phyloP scores from a whole-genome alignment of 2,888 invertebrate species.

The Agrochola lychnidis region DNA sequence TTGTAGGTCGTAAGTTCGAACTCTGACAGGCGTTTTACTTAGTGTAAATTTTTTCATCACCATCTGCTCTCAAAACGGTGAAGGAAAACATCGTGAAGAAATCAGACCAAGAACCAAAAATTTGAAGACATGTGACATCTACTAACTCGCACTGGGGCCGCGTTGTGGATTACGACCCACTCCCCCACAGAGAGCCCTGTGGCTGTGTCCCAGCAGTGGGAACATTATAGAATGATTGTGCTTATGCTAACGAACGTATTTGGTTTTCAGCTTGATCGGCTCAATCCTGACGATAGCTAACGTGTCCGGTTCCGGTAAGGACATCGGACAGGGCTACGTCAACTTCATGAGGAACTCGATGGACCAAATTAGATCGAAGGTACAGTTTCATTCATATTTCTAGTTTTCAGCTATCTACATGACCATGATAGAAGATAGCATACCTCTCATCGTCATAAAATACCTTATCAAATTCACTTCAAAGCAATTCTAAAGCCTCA shows the following conservation, averaged over 20 bases:
- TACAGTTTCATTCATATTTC: slow-evolving; percentile 77
- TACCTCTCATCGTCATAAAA: neutral
- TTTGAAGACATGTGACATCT: too few relatives aligned
- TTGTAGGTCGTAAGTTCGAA: too few relatives aligned
- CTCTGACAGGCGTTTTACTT: too few relatives aligned
- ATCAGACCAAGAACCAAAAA: too few relatives aligned
- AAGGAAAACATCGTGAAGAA: too few relatives aligned
- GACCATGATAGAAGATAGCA: neutral
- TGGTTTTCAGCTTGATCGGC: slow-evolving; percentile 83
- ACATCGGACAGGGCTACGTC: slow-evolving; percentile 99
- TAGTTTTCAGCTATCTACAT: neutral
- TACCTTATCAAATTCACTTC: neutral
- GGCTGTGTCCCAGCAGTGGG: too few relatives aligned
- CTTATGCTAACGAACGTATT: neutral
- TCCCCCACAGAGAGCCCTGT: too few relatives aligned
- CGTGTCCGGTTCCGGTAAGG: slow-evolving; percentile 98
- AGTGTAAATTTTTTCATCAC: too few relatives aligned
- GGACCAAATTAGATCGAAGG: slow-evolving; percentile 99
- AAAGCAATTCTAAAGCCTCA: neutral
- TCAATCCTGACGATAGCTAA: slow-evolving; percentile 92
- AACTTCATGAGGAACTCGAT: slow-evolving; percentile 99
- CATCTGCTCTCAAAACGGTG: too few relatives aligned
- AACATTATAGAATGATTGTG: too few relatives aligned
- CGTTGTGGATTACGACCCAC: too few relatives aligned
- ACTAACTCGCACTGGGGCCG: too few relatives aligned